Percentiles rank a stretch among this genome's conserved stretches.
These are phyloP conservation scores for Pyrrhura leucotis DNA, from an alignment of 2,797 vertebrate genomes.

Conservation along the genomic window DNA sequence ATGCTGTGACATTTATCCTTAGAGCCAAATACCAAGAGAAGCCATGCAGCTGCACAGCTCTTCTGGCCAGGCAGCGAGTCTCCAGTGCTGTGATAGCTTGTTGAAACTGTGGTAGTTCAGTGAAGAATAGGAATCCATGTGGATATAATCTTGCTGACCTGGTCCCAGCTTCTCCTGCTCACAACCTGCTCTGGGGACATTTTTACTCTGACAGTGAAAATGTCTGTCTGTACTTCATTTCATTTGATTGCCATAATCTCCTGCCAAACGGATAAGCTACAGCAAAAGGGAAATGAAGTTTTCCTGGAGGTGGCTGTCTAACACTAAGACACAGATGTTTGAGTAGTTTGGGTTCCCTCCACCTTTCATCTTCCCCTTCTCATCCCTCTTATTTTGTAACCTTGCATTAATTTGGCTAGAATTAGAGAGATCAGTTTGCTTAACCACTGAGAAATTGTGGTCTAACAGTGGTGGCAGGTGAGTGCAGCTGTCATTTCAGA, in stretches of 20 bases:
- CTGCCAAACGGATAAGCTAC: neutral
- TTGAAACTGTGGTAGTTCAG: neutral
- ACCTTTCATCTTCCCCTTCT: neutral
- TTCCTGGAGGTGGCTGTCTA: neutral
- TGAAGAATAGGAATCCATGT: neutral
- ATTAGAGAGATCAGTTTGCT: neutral
- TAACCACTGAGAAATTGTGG: neutral
- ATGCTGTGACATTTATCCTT: neutral
- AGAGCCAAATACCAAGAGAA: neutral
- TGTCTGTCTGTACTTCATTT: neutral
- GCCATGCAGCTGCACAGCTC: neutral
- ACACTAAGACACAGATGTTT: neutral
- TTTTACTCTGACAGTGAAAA: neutral
- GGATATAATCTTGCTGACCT: neutral
- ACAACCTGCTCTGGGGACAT: neutral
- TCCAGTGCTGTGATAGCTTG: neutral
- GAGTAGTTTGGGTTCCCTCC: neutral
- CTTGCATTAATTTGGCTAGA: neutral
- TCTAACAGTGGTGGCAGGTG: neutral
- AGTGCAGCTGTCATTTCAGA: neutral
- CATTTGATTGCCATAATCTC: slow-evolving; percentile 7
- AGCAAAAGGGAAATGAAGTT: neutral
- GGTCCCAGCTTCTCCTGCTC: neutral
- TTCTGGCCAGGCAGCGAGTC: rapidly evolving
- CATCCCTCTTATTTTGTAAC: neutral